Evolutionary conservation across 2,888 invertebrate species (phyloP).

Genomic region (Eupithecia abbreviata): DNA sequence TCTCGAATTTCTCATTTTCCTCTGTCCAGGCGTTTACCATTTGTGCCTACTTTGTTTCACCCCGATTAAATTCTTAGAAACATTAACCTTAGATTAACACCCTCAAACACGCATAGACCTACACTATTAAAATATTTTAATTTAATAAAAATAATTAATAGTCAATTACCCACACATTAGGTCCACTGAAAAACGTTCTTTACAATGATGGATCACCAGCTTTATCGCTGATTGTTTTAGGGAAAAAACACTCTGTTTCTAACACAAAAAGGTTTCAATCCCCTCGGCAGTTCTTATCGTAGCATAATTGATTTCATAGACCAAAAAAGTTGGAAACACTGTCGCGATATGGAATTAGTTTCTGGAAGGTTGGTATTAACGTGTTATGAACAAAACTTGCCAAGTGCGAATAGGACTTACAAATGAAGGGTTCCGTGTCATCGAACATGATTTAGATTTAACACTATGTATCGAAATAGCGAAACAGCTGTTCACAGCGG

Average conservation of each 20-base stretch:
- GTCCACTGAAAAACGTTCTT: conserved; percentile 37
- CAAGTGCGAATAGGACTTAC: not conserved
- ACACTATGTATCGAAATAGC: not conserved
- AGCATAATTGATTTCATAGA: conserved; percentile 50
- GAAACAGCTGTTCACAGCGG: too few relatives aligned
- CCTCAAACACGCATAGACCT: conserved; percentile 13
- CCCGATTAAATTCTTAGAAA: not conserved
- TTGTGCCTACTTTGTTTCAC: not conserved
- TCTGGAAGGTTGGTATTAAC: conserved; percentile 36
- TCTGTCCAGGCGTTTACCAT: too few relatives aligned
- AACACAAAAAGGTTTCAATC: conserved; percentile 62
- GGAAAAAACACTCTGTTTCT: conserved; percentile 52
- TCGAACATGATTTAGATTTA: not conserved
- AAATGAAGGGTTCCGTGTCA: not conserved
- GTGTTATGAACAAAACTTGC: conserved; percentile 30
- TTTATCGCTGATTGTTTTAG: conserved; percentile 68
- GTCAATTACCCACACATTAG: conserved; percentile 43
- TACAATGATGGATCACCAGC: conserved; percentile 58
- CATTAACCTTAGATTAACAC: conserved; percentile 1
- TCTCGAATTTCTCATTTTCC: too few relatives aligned
- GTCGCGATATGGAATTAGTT: conserved; percentile 45
- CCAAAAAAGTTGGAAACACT: conserved; percentile 36
- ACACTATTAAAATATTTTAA: conserved; percentile 37
- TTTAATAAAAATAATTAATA: conserved; percentile 45
- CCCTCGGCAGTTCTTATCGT: conserved; percentile 56